Percentiles rank a stretch among this genome's conserved stretches.
phyloP scores from a whole-genome alignment of 2,888 invertebrate species.

The Machimus rusticus region DNA sequence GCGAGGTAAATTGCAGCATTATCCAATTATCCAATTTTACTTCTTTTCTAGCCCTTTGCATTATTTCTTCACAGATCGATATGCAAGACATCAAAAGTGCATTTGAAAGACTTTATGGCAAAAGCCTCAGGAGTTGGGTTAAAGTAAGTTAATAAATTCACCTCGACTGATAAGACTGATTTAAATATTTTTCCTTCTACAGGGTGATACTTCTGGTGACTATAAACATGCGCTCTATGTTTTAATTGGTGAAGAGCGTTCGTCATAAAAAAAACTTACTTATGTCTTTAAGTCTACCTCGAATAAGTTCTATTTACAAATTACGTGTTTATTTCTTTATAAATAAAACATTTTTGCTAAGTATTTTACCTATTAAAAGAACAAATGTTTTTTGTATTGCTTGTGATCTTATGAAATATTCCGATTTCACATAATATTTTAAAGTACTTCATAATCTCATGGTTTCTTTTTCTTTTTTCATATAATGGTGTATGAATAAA shows the following conservation, averaged over 20 bases:
- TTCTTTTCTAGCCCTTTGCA: not conserved
- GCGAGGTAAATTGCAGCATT: constrained; percentile 65
- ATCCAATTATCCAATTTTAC: not conserved
- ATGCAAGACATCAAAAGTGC: constrained; percentile 84
- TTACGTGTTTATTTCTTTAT: not conserved
- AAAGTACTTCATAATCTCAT: not conserved
- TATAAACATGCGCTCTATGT: constrained; percentile 85
- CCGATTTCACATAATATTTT: not conserved
- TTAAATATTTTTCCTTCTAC: constrained; percentile 46
- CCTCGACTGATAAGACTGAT: not conserved
- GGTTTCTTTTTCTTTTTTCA: not conserved
- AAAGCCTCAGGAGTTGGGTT: constrained; percentile 80
- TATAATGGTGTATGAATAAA: not conserved
- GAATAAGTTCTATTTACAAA: not conserved
- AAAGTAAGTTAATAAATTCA: constrained; percentile 66
- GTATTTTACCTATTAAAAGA: not conserved
- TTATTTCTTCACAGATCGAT: constrained; percentile 67
- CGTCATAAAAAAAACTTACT: constrained; percentile 42
- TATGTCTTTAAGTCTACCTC: not conserved
- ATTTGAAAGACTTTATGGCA: constrained; percentile 77
- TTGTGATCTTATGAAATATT: not conserved
- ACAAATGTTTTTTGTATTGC: not conserved
- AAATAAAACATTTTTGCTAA: not conserved
- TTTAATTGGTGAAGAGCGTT: constrained; percentile 67
- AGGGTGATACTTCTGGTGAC: constrained; percentile 86